These are phyloP conservation scores for Macheiramphus alcinus DNA, from an alignment of 2,113 vertebrate species.

Conservation along the genomic window DNA sequence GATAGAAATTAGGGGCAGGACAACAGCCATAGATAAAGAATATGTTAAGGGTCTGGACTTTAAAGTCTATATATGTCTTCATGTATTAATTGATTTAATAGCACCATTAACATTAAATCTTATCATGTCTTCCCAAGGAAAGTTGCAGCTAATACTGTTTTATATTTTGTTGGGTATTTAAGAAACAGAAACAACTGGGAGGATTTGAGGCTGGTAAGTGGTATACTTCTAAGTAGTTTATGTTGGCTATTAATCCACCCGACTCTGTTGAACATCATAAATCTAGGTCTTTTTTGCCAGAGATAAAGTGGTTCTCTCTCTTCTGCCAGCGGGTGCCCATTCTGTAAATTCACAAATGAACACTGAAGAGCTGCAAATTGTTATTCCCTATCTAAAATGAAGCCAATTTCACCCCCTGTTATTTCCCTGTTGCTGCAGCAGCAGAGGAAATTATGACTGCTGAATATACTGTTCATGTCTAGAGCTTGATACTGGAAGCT, in stretches of 20 bases:
- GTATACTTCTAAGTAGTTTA: neutral
- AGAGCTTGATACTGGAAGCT: neutral
- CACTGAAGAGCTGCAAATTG: neutral
- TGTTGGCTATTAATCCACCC: neutral
- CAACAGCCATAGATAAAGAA: neutral
- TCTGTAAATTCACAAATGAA: neutral
- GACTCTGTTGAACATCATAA: neutral
- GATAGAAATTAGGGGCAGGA: neutral
- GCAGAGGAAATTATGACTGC: neutral
- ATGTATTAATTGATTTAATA: neutral
- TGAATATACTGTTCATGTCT: neutral
- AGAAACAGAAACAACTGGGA: neutral
- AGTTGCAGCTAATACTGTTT: neutral
- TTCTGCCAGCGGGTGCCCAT: neutral
- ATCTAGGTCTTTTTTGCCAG: neutral
- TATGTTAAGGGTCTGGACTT: neutral
- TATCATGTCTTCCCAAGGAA: neutral
- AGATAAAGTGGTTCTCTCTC: neutral
- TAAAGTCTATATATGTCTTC: neutral
- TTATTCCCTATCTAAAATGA: neutral
- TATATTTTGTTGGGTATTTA: neutral
- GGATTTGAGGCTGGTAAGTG: neutral
- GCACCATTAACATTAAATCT: neutral
- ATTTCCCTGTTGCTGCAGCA: neutral
- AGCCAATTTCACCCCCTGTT: neutral